phyloP scores from a whole-genome alignment of 2,797 vertebrate genomes.

The Cossypha polioptera region DNA sequence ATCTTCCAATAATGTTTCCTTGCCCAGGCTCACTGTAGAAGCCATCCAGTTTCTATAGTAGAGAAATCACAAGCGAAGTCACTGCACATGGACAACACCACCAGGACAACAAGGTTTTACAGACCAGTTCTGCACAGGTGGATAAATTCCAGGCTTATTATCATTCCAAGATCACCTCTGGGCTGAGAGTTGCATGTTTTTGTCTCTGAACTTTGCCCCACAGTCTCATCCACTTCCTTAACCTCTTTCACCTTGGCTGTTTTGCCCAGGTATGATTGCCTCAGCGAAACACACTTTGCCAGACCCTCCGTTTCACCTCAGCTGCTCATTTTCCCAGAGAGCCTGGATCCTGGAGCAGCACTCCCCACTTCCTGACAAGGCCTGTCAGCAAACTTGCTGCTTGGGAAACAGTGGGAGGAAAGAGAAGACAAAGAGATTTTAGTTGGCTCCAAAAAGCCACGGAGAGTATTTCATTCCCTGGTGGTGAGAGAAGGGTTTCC shows the following conservation, averaged over 20 bases:
- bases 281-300: neutral
- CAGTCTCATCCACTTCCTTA: neutral
- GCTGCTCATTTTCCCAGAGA: accelerated
- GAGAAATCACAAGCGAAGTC: conserved; percentile 33
- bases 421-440: neutral
- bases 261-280: neutral
- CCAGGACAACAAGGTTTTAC: neutral
- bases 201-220: neutral
- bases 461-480: neutral
- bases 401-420: neutral
- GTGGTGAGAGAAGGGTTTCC: neutral
- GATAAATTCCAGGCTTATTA: neutral
- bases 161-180: neutral
- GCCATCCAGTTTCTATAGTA: conserved; percentile 78
- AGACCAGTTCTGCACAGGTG: neutral
- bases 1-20: conserved; percentile 76
- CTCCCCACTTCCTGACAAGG: neutral
- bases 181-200: neutral
- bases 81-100: neutral
- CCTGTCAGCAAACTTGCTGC: neutral
- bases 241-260: neutral
- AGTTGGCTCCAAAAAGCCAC: neutral
- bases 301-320: neutral
- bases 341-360: neutral
- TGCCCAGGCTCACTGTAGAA: conserved; percentile 73